Evolutionary conservation across 2,888 invertebrate genomes (phyloP).

Genomic region (Lamellibrachia columna): DNA sequence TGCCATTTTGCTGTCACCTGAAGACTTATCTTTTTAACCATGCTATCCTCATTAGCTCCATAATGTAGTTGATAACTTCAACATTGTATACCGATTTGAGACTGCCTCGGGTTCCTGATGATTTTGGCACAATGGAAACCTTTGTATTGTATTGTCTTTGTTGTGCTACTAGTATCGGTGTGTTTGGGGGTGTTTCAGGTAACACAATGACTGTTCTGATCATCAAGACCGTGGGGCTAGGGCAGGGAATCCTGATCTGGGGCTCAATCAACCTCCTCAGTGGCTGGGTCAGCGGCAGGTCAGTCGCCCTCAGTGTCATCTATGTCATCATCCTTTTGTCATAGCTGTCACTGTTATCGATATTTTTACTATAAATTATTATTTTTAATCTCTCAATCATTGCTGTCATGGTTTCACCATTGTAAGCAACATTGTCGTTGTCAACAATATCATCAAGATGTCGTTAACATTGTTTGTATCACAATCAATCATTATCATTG

Average conservation of each 20-base stretch:
- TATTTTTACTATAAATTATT: not conserved
- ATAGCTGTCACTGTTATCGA: not conserved
- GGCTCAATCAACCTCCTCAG: slow-evolving; percentile 65
- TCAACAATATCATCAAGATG: not conserved
- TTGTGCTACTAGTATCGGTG: not conserved
- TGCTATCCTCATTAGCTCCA: too few relatives aligned
- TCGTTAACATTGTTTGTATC: not conserved
- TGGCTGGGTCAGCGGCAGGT: slow-evolving; percentile 68
- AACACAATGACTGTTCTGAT: slow-evolving; percentile 50
- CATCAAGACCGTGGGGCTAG: slow-evolving; percentile 67
- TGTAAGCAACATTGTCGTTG: not conserved
- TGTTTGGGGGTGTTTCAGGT: slow-evolving; percentile 27
- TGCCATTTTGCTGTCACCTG: too few relatives aligned
- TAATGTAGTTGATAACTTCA: too few relatives aligned
- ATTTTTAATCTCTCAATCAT: not conserved
- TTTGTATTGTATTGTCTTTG: slow-evolving; percentile 25
- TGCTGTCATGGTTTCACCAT: not conserved
- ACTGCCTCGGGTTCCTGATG: too few relatives aligned
- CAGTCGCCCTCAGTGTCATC: slow-evolving; percentile 17
- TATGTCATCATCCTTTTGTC: not conserved
- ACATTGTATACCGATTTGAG: too few relatives aligned
- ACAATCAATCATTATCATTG: not conserved
- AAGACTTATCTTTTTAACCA: too few relatives aligned
- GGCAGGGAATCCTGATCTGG: slow-evolving; percentile 68
- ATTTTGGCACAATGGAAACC: not conserved